Percentiles rank a stretch among this genome's conserved stretches.
Evolutionary conservation across 2,113 vertebrate species (phyloP).

Genomic region (Corydoras sp.): DNA sequence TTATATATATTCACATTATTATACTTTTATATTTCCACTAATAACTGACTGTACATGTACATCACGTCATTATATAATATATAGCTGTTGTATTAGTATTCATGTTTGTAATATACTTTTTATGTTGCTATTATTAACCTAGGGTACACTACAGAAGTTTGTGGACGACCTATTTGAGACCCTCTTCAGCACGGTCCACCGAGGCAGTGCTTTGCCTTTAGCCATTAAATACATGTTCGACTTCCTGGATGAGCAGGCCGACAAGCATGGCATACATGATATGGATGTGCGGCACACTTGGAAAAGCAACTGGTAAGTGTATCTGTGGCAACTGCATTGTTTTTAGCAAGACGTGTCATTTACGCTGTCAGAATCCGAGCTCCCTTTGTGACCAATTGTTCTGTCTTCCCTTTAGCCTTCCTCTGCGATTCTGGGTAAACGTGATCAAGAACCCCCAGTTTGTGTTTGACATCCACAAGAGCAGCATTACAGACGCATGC

Average conservation of each 20-base stretch:
- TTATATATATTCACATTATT: no score
- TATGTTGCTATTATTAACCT: not conserved
- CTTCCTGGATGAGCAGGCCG: constrained; percentile 97
- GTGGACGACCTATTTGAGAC: constrained; percentile 97
- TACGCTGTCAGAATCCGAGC: not conserved
- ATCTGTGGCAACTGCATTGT: no score
- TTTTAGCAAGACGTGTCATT: no score
- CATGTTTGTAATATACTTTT: not conserved
- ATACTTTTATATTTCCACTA: no score
- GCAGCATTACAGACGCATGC: constrained; percentile 97
- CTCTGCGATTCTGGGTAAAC: constrained; percentile 97
- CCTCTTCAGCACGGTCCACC: constrained; percentile 93
- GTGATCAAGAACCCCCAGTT: constrained; percentile 99
- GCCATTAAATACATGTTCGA: constrained; percentile 99
- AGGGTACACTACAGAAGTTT: constrained; percentile 98
- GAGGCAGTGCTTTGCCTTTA: constrained; percentile 88
- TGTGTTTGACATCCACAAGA: constrained; percentile 98
- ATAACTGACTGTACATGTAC: no score
- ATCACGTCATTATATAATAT: no score
- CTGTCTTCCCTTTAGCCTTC: constrained; percentile 70
- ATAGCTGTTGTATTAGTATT: not conserved
- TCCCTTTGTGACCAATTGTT: not conserved
- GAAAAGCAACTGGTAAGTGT: constrained; percentile 96
- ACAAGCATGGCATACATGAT: constrained; percentile 91
- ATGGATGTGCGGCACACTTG: constrained; percentile 95